Conservation (phyloP, 2,113 vertebrate species). For the Saccopteryx bilineata region DNA sequence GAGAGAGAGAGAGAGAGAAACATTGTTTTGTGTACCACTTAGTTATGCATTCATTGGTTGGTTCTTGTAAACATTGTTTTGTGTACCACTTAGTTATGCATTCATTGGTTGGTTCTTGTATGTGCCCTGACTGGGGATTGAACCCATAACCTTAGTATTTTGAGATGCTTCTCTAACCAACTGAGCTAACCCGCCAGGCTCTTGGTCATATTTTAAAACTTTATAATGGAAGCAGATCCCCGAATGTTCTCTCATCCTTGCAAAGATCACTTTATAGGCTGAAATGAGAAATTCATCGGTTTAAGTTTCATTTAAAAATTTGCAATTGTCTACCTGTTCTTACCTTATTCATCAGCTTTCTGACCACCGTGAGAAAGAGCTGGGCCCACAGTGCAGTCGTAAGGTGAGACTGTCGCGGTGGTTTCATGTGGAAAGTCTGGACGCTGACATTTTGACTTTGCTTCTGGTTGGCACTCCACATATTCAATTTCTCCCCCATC, state of each 20-base stretch:
- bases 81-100: too few species aligned
- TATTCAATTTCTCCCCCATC: background rate
- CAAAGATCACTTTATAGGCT: background rate
- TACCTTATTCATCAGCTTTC: background rate
- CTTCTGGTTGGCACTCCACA: background rate
- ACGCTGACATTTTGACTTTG: constrained; percentile 31
- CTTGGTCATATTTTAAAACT: background rate
- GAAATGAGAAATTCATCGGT: constrained; percentile 1
- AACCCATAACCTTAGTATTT: too few species aligned
- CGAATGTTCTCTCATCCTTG: background rate
- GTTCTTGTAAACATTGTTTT: too few species aligned
- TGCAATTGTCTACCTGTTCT: background rate
- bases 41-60: too few species aligned
- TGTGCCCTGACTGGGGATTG: too few species aligned
- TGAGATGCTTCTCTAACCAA: too few species aligned
- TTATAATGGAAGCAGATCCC: background rate
- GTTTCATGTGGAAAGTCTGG: background rate
- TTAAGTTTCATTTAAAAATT: background rate
- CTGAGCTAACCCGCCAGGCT: too few species aligned
- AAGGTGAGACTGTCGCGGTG: background rate
- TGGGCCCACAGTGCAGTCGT: background rate
- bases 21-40: too few species aligned
- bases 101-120: too few species aligned
- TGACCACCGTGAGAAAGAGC: background rate
- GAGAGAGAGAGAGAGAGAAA: too few species aligned